Evolutionary conservation across 1,140 invertebrate genomes (phyloP), one percentile per base, ranked within the genome.

Genomic region (Eubasilissa regina): DNA sequence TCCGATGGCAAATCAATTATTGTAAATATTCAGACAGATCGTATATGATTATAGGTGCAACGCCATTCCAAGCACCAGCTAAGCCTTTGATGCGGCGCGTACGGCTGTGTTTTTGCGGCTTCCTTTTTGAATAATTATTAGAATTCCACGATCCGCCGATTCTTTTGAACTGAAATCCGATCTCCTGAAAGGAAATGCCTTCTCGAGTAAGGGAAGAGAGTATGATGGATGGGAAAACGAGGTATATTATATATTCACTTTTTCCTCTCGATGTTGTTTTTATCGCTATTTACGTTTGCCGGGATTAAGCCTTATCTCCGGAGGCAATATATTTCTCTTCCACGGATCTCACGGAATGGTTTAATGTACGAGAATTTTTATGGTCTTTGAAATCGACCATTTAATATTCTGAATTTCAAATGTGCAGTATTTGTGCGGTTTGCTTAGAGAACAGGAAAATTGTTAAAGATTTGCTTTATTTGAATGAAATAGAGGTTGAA

Each of bases 51-150:
- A 35, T 35, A 3, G 25, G 1, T 35, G 25, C 25, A 35, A 13
- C 55, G 21, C 55, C 60, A 12, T 62, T 43, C 35, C 60, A 35
- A 35, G 25, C 19, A 64, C 13, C 12, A 12, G 3, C 13, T 45
- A 44, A 0, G 58, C 62, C 58, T 81, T 81, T 81, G 80, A 81
- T 70, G 80, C 58, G 76, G 80, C 55, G n/a, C 17, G 35, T 47
- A 68, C 66, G 48, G 77, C 13, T 45, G n/a, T 48, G 60, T 35
- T 60, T 43, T 35, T 45, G 48, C 79, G 25, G 70, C 66, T 35
- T 12, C 47, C 48, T 80, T 77, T 77, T 60, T 77, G 79, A 80
- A 80, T 80, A 80, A 80, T 80, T 80, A 80, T 80, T 80, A 75
- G 79, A 80, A 74, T 77, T 77, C 68, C 75, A 19, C 48, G 15